Evolutionary conservation across 2,113 vertebrate genomes (phyloP).

Genomic region (Mus musculus): DNA sequence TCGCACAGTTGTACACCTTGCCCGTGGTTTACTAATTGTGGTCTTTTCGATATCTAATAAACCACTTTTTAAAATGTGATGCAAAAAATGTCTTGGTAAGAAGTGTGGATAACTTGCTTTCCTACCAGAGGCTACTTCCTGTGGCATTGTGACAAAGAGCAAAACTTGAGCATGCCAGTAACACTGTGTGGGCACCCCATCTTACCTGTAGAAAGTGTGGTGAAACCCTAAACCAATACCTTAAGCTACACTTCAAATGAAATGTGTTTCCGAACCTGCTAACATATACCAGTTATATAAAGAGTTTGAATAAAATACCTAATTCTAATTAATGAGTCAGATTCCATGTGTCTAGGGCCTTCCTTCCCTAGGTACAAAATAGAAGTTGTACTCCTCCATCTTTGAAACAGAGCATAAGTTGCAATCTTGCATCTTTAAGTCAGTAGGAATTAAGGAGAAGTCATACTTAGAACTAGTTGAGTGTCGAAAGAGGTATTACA

Average conservation of each 20-base stretch:
- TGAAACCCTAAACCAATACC: background rate
- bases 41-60: slow-evolving; percentile 13
- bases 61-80: background rate
- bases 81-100: background rate
- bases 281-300: background rate
- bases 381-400: background rate
- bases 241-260: background rate
- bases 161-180: background rate
- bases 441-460: background rate
- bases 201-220: background rate
- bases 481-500: background rate
- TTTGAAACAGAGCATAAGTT: background rate
- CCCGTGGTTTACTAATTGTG: slow-evolving; percentile 2
- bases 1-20: background rate
- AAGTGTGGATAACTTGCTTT: slow-evolving; percentile 8
- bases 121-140: background rate
- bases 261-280: slow-evolving; percentile 3
- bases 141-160: background rate
- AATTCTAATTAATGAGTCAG: background rate
- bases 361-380: background rate
- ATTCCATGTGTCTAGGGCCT: background rate
- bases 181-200: background rate
- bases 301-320: background rate
- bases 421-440: background rate
- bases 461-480: background rate